Evolutionary conservation across 1,140 invertebrate species (phyloP), one percentile per base, ranked within the genome.

Genomic region (Hermetia illucens): DNA sequence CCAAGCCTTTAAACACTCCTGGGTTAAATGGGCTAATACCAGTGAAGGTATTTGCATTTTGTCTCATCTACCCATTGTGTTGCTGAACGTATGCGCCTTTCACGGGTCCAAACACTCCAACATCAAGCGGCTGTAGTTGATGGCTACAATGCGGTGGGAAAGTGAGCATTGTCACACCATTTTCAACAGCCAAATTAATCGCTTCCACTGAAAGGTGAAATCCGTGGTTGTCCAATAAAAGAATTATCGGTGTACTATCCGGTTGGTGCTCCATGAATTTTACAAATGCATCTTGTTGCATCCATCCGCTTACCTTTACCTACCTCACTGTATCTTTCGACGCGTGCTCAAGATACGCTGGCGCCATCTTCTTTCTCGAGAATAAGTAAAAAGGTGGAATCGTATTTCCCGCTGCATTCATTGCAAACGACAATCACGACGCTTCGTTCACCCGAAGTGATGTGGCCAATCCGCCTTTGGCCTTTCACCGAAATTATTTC

Each of bases 51-150:
- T 16, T 15, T 19, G 17, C 10, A n/a, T 12, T 19, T 33, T 2
- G 13, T 4, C 31, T n/a, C 13, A 15, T 9, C n/a, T n/a, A n/a
- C n/a, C n/a, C n/a, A n/a, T n/a, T n/a, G n/a, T n/a, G n/a, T n/a
- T n/a, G n/a, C n/a, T n/a, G n/a, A n/a, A n/a, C n/a, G 24, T 53
- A 54, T 40, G 48, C 44, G 34, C 41, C 41, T 50, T 68, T 66
- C 9, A 70, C 55, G 24, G 63, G 53, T 1, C 51, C 49, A 55
- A 51, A 68, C 31, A 66, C 54, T 36, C 47, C 38, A 12, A 60
- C 47, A 47, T 69, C 65, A 3, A 70, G 44, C 9, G 66, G 66
- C 40, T 69, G 65, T 36, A 69, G 47, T 45, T 58, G 61, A 47
- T 67, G 55, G 24, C 53, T 58, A 16, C 48, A 57, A 41, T 68